Conservation (phyloP, 1,140 invertebrate genomes). For the Zaprionus ornatus region DNA sequence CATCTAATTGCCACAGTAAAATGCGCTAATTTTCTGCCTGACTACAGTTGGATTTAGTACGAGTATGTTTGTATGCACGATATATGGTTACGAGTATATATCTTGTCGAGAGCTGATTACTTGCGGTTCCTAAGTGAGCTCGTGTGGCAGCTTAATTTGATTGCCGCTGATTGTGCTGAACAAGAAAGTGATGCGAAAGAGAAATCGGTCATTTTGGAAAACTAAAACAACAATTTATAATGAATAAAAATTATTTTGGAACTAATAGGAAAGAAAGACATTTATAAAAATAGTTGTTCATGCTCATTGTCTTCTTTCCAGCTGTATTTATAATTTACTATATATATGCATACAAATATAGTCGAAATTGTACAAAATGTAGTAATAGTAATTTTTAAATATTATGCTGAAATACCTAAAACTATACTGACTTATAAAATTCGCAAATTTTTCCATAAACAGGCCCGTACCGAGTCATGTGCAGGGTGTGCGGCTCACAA, state of each 20-base stretch:
- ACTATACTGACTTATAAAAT: too few species aligned
- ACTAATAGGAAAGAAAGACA: background rate
- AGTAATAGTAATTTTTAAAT: too few species aligned
- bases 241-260: background rate
- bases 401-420: too few species aligned
- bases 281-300: background rate
- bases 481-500: too few species aligned
- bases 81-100: background rate
- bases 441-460: too few species aligned
- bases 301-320: too few species aligned
- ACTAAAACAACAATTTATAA: background rate
- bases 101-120: slow-evolving; percentile 38
- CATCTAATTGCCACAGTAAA: slow-evolving; percentile 15
- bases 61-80: background rate
- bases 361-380: too few species aligned
- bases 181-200: background rate
- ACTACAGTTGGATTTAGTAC: slow-evolving; percentile 57
- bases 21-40: slow-evolving; percentile 73
- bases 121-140: background rate
- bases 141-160: slow-evolving; percentile 7
- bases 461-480: too few species aligned
- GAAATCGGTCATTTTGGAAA: background rate
- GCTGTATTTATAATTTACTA: background rate
- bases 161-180: background rate
- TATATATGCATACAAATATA: background rate